Conservation (phyloP, 2,888 invertebrate species). For the Protonemura montana region DNA sequence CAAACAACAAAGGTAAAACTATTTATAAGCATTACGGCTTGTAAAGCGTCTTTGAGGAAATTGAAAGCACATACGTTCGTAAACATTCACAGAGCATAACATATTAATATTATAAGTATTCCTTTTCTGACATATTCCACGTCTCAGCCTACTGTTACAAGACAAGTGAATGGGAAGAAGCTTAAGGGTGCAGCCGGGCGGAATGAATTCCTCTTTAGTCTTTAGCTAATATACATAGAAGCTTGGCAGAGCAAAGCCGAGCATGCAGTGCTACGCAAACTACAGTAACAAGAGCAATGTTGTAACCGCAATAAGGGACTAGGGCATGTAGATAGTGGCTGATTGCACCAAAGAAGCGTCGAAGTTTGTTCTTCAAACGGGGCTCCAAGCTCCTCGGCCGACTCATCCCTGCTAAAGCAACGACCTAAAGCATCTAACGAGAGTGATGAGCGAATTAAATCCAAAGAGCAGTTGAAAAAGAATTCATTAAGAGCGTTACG, state of each 20-base stretch:
- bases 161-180: slow-evolving; percentile 30
- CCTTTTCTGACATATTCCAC: not conserved
- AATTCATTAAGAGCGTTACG: not conserved
- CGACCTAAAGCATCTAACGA: not conserved
- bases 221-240: slow-evolving; percentile 27
- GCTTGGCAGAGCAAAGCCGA: slow-evolving; percentile 1
- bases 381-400: not conserved
- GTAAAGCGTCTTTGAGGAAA: not conserved
- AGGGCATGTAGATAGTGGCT: not conserved
- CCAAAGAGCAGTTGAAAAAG: slow-evolving; percentile 12
- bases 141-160: slow-evolving; percentile 2
- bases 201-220: slow-evolving; percentile 25
- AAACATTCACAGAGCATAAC: not conserved
- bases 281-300: slow-evolving; percentile 9
- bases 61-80: not conserved
- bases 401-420: not conserved
- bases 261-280: slow-evolving; percentile 16
- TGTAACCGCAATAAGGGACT: slow-evolving; percentile 4
- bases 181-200: slow-evolving; percentile 27
- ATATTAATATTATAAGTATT: slow-evolving; percentile 1
- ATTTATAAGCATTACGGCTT: too few relatives aligned
- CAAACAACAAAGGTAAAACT: not conserved
- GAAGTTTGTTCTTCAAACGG: not conserved
- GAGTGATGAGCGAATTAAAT: slow-evolving; percentile 7
- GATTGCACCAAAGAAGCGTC: not conserved